Percentiles rank a stretch among this genome's conserved stretches.
Evolutionary conservation across 92 coral and sea anemone genomes (phyloP).

Genomic region (Porites lobata): DNA sequence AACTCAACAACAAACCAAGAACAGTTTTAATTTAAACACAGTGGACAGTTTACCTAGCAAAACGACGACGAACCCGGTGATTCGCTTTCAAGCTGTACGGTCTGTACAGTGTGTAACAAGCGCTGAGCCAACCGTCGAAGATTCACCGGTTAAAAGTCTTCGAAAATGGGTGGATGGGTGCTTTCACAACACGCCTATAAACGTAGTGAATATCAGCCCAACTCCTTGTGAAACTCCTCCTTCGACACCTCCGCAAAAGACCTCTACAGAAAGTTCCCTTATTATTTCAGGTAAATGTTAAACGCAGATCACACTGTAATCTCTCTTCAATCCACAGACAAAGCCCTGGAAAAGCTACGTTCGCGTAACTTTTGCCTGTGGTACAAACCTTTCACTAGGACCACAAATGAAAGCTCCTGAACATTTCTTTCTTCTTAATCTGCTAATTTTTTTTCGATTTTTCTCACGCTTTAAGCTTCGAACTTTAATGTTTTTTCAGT

Average conservation of each 20-base stretch:
- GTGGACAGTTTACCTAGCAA: conserved; percentile 33
- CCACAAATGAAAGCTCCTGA: conserved; percentile 16
- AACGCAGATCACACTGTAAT: neutral
- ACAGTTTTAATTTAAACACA: neutral
- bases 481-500: neutral
- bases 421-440: neutral
- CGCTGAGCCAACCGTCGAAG: conserved; percentile 72
- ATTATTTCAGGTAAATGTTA: conserved; percentile 74
- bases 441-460: neutral
- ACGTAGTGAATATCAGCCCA: conserved; percentile 53
- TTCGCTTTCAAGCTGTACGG: conserved; percentile 34
- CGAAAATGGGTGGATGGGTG: conserved; percentile 99
- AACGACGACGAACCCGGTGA: conserved; percentile 31
- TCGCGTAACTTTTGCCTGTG: neutral
- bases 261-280: conserved; percentile 84
- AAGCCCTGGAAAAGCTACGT: neutral
- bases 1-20: conserved; percentile 28
- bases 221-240: conserved; percentile 85
- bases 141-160: conserved; percentile 98
- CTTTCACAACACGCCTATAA: conserved; percentile 76
- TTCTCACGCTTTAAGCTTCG: neutral
- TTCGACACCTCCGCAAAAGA: conserved; percentile 84
- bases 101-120: conserved; percentile 34
- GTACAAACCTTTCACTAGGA: neutral
- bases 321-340: neutral